Evolutionary conservation across 2,113 vertebrate species (phyloP), one percentile per base, ranked within the genome.

Genomic region (Australoheros scitulus): DNA sequence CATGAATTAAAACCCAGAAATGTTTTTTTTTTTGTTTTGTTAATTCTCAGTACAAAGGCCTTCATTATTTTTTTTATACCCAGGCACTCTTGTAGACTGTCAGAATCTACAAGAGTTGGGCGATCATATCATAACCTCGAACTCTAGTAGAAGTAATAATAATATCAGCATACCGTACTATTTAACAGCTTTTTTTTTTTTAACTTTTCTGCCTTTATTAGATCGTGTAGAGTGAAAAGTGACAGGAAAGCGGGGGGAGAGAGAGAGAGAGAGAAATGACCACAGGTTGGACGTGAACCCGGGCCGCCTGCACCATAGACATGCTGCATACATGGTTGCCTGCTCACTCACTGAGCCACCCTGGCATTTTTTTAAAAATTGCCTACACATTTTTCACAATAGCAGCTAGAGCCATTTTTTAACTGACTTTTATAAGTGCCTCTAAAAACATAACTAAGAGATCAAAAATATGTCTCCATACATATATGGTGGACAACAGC

Each of bases 81-180:
- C 29, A 29, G 32, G 18, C 2, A 6, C 26, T 72, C 29, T 72
- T 22, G 2, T 7, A n/a, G 13, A 29, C 22, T 36, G 32, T 34
- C 34, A 34, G 7, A 34, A 34, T 34, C 34, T 34, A 7, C 34
- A 5, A 65, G n/a, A n/a, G 9, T 77, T 64, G 3, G 5, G 68
- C 43, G 56, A 80, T 87, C 13, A 76, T 86, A 84, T 86, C 85
- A 76, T 41, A 55, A 61, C 70, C 75, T 76, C 59, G 63, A 86
- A 77, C 77, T 36, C 20, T 55, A 55, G 65, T 56, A 72, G 38
- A 77, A 82, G 22, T 61, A 58, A 90, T 82, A 58, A 90, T 82
- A 84, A 88, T 91, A 43, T 64, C 15, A 8, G 80, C 4, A 24
- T 74, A 60, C 32, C 38, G 59, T 72, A 52, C 65, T 52, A 32